Base-by-base conservation (phyloP, 1,140 invertebrate genomes). In the Lamellibrachia luymesi region DNA sequence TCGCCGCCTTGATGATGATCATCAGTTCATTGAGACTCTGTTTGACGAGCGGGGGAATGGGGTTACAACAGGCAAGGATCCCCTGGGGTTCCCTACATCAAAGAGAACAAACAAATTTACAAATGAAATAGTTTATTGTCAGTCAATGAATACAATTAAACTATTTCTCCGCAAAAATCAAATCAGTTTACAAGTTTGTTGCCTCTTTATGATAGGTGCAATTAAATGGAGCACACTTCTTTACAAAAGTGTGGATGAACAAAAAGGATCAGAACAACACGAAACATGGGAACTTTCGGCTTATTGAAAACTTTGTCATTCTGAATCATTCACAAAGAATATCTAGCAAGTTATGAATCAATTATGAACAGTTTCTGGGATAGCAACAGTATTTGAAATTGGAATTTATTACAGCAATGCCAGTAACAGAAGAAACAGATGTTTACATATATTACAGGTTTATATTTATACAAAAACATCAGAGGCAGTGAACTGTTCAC, bases 1-100 rank as follows among this genome's bases (percentile, higher is more conserved):
- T 97, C 1, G 98, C 98, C 94, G 97, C 97, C 51, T 98, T 95
- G 92, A 99, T 97, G 91, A 98, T 97, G 4, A 27, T 51, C 25
- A 38, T 94, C 27, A 99, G 95, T 90, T 97, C 97, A 92, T 97
- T 96, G 22, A 98, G 96, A 95, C 98, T 97, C 94, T 98, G 97
- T 92, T 97, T 96, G 1, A 99, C 98, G 51, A 99, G 96, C 0
- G 98, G 98, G 25, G 99, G 99, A 93, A 99, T 98, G 0, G 99
- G 98, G 95, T 98, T 98, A 96, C 99, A 99, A 95, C 98, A 99
- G 0, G 98, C 98, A 50, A 98, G 95, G 93, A 99, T 98, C 6
- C 99, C 99, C 95, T 99, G 98, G 97, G 98, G 97, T 96, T 99
- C 99, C 91, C 98, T 95, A 93, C 91, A 94, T 92, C 6, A 92